Evolutionary conservation across 2,113 vertebrate species (phyloP).

Genomic region (Proterorhinus semilunaris): DNA sequence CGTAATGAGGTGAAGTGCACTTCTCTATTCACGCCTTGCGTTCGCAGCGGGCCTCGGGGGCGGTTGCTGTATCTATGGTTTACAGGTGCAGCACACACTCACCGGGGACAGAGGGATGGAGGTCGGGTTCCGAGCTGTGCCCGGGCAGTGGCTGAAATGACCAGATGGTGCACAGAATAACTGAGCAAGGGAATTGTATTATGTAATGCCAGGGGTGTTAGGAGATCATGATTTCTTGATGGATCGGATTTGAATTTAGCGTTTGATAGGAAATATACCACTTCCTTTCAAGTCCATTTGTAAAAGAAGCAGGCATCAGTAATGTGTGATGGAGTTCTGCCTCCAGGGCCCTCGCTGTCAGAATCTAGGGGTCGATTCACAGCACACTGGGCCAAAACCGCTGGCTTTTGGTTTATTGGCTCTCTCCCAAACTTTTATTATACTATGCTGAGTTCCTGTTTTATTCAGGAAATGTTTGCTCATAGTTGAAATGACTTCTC

Average conservation of each 20-base stretch:
- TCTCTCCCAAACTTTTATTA: background rate
- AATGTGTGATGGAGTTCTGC: slow-evolving; percentile 37
- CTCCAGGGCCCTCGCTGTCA: slow-evolving; percentile 46
- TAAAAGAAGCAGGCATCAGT: slow-evolving; percentile 44
- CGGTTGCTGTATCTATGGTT: slow-evolving; percentile 23
- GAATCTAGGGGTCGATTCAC: background rate
- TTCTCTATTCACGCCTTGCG: slow-evolving; percentile 32
- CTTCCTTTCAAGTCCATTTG: background rate
- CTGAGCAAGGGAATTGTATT: slow-evolving; percentile 29
- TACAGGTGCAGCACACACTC: slow-evolving; percentile 46
- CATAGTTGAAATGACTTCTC: slow-evolving; percentile 2
- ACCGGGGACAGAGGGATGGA: slow-evolving; percentile 41
- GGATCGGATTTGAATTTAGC: background rate
- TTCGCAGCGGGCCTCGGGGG: slow-evolving; percentile 40
- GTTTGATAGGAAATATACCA: background rate
- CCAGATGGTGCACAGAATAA: slow-evolving; percentile 50
- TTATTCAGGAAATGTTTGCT: background rate
- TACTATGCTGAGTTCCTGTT: background rate
- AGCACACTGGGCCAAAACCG: slow-evolving; percentile 16
- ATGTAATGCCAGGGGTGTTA: slow-evolving; percentile 6
- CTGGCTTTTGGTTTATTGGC: background rate
- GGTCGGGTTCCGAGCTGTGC: slow-evolving; percentile 40
- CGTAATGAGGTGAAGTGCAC: slow-evolving; percentile 51
- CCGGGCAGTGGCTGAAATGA: slow-evolving; percentile 24
- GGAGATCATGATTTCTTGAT: background rate